Percentiles rank a stretch among this genome's conserved stretches.
phyloP scores from a whole-genome alignment of 2,113 vertebrate genomes.

The Poecilia latipinna region DNA sequence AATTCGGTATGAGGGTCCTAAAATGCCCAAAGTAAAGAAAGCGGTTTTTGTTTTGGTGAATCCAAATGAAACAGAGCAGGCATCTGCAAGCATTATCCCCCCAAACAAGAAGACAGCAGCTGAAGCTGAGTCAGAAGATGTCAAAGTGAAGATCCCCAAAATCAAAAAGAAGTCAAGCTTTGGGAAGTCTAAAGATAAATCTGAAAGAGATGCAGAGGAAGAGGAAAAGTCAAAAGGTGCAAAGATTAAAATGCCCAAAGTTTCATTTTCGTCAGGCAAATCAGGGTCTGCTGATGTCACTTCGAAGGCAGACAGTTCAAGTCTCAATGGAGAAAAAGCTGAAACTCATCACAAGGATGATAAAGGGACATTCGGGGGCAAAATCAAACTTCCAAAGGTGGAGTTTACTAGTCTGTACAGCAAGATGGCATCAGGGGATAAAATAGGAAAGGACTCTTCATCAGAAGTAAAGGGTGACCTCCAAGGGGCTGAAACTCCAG shows the following conservation, averaged over 20 bases:
- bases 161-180: constrained; percentile 75
- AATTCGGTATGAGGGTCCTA: constrained; percentile 69
- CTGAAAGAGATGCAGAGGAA: constrained; percentile 33
- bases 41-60: constrained; percentile 79
- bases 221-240: constrained; percentile 54
- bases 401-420: constrained; percentile 81
- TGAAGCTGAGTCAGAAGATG: constrained; percentile 42
- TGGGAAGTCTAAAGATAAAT: constrained; percentile 71
- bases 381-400: constrained; percentile 83
- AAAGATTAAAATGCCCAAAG: constrained; percentile 76
- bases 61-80: constrained; percentile 56
- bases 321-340: constrained; percentile 61
- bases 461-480: constrained; percentile 22
- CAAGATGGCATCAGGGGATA: constrained; percentile 54
- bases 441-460: constrained; percentile 53
- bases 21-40: constrained; percentile 78
- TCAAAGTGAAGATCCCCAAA: constrained; percentile 70
- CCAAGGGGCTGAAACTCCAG: constrained; percentile 49
- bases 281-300: constrained; percentile 54
- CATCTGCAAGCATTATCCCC: constrained; percentile 19
- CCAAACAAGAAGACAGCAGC: constrained; percentile 23
- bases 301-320: constrained; percentile 37
- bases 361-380: constrained; percentile 69
- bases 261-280: constrained; percentile 76
- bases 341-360: constrained; percentile 55